Evolutionary conservation across 2,888 invertebrate species (phyloP), one percentile per base, ranked within the genome.

Genomic region (Leptopilina syphax): DNA sequence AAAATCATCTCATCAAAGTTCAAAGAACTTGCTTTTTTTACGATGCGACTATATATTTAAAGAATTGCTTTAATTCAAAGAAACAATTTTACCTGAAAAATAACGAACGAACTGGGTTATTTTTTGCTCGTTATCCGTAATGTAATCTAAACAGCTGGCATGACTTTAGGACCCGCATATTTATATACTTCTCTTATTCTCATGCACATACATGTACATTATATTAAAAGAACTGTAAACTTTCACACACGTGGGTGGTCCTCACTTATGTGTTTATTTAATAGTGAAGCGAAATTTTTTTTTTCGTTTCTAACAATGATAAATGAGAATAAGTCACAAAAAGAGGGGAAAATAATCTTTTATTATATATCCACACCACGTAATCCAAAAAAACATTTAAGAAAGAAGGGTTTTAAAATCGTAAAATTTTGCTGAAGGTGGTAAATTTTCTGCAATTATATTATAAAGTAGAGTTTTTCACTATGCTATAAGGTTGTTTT

Each of bases 241-340:
- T 87, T 87, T 87, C 87, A 87, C 87, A 85, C 83, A 84, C 83
- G 82, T 82, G 86, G 87, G 87, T 87, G 87, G 87, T 87, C 87
- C 44, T 78, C 57, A 76, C 68, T 77, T 41, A 50, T 50, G 50
- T 50, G 73, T 76, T 34, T 77, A 79, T 73, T 27, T 8, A 60
- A 63, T 9, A 63, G 50, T 50, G 54, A 54, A 70, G 8, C 27
- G 27, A 70, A 70, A 70, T 47, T 54, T 7, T 41, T 34, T 44
- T 44, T 44, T 3, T 18, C 50, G 41, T 70, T 70, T 24, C n/a
- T 47, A 34, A 47, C 34, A 34, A 50, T 47, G 63, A 67, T 60
- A 44, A 60, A 47, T 47, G 47, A 47, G 7, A 47, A 7, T 47
- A 47, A 9, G 9, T 47, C 7, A 47, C 34, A 34, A 34, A 34